Evolutionary conservation across 2,888 invertebrate genomes (phyloP).

Genomic region (Taphrorychus bicolor): DNA sequence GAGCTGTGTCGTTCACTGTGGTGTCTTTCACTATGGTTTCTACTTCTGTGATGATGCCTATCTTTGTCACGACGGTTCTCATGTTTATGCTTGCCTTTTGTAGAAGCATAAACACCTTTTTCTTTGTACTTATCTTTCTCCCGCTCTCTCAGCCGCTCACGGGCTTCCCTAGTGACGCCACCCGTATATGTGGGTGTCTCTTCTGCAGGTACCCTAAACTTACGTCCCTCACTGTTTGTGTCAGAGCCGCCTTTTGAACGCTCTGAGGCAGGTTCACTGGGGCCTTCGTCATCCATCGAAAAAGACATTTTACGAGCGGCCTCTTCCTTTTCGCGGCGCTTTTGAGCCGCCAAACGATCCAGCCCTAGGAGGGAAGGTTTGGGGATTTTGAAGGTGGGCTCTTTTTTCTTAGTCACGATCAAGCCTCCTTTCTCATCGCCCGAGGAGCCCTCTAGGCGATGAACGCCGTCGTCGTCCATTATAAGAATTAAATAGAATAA

Average conservation of each 20-base stretch:
- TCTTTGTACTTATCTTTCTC: constrained; percentile 66
- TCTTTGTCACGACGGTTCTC: constrained; percentile 31
- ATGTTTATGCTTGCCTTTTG: constrained; percentile 60
- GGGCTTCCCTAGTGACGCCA: constrained; percentile 83
- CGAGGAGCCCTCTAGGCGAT: constrained; percentile 75
- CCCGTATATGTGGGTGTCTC: constrained; percentile 96
- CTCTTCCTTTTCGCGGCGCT: constrained; percentile 69
- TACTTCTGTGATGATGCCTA: background rate
- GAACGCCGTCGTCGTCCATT: constrained; percentile 64
- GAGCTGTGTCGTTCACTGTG: constrained; percentile 45
- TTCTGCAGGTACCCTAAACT: constrained; percentile 79
- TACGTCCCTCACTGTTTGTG: constrained; percentile 58
- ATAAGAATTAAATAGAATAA: no score
- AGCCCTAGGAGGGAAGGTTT: constrained; percentile 80
- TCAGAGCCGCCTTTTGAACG: constrained; percentile 10
- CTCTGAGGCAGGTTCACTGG: constrained; percentile 48
- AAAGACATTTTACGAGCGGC: constrained; percentile 72
- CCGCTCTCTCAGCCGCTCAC: constrained; percentile 74
- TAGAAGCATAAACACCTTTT: constrained; percentile 75
- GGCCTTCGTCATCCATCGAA: constrained; percentile 55
- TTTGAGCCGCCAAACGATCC: constrained; percentile 83
- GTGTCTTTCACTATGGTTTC: background rate
- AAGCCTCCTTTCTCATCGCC: constrained; percentile 70
- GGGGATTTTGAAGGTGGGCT: constrained; percentile 76
- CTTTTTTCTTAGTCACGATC: constrained; percentile 69